phyloP scores from a whole-genome alignment of 2,113 vertebrate genomes.

The Engraulis encrasicolus region DNA sequence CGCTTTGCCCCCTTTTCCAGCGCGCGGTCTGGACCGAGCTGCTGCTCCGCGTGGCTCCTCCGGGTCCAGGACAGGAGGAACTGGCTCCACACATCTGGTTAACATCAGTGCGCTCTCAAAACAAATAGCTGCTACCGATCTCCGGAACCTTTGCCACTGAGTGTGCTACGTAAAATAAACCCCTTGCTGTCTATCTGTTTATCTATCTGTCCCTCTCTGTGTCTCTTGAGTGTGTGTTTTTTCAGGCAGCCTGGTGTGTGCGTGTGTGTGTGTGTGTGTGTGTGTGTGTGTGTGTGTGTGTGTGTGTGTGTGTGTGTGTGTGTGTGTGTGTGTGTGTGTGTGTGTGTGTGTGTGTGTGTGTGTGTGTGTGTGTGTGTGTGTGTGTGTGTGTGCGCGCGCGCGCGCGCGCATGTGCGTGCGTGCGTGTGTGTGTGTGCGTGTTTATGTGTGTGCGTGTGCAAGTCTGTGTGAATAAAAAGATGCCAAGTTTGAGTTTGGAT shows the following conservation, averaged over 20 bases:
- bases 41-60: neutral
- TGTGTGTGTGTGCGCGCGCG: neutral
- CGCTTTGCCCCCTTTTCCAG: slow-evolving; percentile 18
- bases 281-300: neutral
- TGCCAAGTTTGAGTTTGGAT: too few relatives aligned
- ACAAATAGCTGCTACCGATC: slow-evolving; percentile 49
- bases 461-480: neutral
- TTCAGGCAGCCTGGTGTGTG: too few relatives aligned
- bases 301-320: slow-evolving; percentile 3
- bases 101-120: slow-evolving; percentile 46
- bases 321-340: neutral
- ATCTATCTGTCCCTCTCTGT: neutral
- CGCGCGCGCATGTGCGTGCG: neutral
- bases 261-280: neutral
- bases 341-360: neutral
- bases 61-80: slow-evolving; percentile 24
- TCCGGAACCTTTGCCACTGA: slow-evolving; percentile 39
- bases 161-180: slow-evolving; percentile 38
- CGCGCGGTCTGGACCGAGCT: neutral
- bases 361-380: neutral
- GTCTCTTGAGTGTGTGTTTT: neutral
- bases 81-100: slow-evolving; percentile 46
- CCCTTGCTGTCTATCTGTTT: neutral
- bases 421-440: neutral
- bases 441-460: neutral